phyloP scores from a whole-genome alignment of 37 sponge, comb jelly and placozoan genomes.

The Aphrocallistes beatrix region DNA sequence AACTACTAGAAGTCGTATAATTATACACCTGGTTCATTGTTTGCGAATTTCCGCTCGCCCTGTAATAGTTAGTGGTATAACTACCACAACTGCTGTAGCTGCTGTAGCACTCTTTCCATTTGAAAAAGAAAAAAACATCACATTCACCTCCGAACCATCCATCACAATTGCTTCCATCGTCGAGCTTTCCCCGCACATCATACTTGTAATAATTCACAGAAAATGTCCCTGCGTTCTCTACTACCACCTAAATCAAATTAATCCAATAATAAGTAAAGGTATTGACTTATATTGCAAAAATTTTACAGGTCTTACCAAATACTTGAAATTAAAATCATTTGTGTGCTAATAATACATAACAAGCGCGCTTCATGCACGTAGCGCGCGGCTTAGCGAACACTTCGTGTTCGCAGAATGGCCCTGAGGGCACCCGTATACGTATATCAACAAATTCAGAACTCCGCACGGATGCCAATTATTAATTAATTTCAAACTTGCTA shows the following conservation, averaged over 20 bases:
- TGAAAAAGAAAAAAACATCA: neutral
- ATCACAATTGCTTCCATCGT: constrained; percentile 3
- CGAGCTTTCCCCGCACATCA: neutral
- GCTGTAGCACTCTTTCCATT: neutral
- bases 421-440: too few species aligned
- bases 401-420: too few species aligned
- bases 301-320: too few species aligned
- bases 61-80: neutral
- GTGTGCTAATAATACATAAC: too few species aligned
- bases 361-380: too few species aligned
- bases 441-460: too few species aligned
- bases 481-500: too few species aligned
- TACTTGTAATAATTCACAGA: neutral
- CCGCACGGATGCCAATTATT: too few species aligned
- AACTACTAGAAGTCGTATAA: neutral
- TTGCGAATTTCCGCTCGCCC: neutral
- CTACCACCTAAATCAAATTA: neutral
- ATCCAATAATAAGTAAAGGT: neutral
- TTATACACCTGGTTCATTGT: neutral
- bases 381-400: too few species aligned
- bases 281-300: too few species aligned
- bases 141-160: neutral
- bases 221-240: neutral
- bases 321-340: too few species aligned
- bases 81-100: neutral